Evolutionary conservation across 2,113 vertebrate species (phyloP).

Genomic region (Calyptomena viridis): DNA sequence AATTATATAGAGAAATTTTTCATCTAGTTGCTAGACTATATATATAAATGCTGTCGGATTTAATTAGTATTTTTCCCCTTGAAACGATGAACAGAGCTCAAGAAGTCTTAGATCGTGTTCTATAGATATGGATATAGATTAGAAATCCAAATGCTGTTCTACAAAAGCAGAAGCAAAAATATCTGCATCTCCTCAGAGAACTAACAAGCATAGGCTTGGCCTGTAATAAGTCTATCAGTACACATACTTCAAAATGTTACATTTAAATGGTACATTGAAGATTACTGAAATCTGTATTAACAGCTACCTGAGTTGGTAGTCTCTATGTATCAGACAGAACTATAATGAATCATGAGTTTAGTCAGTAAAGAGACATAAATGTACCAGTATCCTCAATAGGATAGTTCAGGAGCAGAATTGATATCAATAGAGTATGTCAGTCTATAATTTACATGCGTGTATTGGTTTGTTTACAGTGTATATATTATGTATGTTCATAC

Average conservation of each 20-base stretch:
- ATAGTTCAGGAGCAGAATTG: not conserved
- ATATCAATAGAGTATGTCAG: not conserved
- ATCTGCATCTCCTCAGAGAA: not conserved
- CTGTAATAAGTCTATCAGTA: not conserved
- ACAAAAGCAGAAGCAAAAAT: too few relatives aligned
- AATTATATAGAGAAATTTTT: slow-evolving; percentile 28
- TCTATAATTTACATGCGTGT: not conserved
- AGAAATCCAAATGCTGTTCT: not conserved
- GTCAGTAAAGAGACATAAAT: not conserved
- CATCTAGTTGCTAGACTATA: slow-evolving; percentile 22
- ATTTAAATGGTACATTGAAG: not conserved
- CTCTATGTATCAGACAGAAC: not conserved
- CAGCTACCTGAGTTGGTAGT: not conserved
- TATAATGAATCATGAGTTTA: not conserved
- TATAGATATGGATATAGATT: slow-evolving; percentile 17
- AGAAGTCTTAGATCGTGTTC: slow-evolving; percentile 39
- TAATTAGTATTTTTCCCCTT: slow-evolving; percentile 47
- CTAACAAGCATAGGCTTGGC: not conserved
- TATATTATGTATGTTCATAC: accelerated
- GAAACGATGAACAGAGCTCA: slow-evolving; percentile 33
- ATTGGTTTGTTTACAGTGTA: not conserved
- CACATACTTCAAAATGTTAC: not conserved
- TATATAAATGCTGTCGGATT: slow-evolving; percentile 55
- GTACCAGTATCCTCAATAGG: accelerated
- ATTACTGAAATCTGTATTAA: not conserved